Evolutionary conservation across 2,888 invertebrate genomes (phyloP).

Genomic region (Epinotia demarniana): DNA sequence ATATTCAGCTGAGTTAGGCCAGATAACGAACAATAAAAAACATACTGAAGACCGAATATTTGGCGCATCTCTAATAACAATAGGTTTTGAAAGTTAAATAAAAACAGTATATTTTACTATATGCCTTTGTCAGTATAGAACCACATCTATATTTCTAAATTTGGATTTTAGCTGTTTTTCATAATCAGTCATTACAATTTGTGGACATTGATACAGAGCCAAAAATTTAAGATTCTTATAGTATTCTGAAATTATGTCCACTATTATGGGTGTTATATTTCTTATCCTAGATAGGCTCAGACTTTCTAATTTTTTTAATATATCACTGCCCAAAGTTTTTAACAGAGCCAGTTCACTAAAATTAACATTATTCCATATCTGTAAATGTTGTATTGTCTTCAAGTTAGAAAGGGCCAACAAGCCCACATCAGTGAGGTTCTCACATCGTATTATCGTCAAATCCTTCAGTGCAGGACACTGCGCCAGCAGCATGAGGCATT

Average conservation of each 20-base stretch:
- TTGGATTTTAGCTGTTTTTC: conserved; percentile 75
- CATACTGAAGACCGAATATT: too few relatives aligned
- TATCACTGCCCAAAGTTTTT: conserved; percentile 64
- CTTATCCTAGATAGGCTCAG: conserved; percentile 74
- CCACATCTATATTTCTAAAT: conserved; percentile 76
- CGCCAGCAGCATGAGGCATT: conserved; percentile 65
- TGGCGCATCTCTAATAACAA: too few relatives aligned
- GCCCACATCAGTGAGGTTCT: conserved; percentile 72
- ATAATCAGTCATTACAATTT: conserved; percentile 72
- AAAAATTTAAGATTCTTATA: conserved; percentile 75
- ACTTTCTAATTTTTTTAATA: conserved; percentile 64
- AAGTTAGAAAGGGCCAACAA: conserved; percentile 63
- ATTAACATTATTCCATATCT: conserved; percentile 76
- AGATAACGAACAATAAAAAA: too few relatives aligned
- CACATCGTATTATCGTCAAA: conserved; percentile 74
- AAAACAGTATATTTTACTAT: conserved; percentile 22
- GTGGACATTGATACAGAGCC: conserved; percentile 77
- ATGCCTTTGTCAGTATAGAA: conserved; percentile 63
- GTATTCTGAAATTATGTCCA: conserved; percentile 74
- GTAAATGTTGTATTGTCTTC: conserved; percentile 65
- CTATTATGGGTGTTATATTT: conserved; percentile 71
- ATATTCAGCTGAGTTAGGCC: too few relatives aligned
- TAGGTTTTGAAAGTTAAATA: neutral
- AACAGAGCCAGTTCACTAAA: conserved; percentile 70
- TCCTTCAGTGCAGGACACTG: conserved; percentile 68